Base-by-base conservation (phyloP, 2,797 vertebrate species). In the Gouania willdenowi region DNA sequence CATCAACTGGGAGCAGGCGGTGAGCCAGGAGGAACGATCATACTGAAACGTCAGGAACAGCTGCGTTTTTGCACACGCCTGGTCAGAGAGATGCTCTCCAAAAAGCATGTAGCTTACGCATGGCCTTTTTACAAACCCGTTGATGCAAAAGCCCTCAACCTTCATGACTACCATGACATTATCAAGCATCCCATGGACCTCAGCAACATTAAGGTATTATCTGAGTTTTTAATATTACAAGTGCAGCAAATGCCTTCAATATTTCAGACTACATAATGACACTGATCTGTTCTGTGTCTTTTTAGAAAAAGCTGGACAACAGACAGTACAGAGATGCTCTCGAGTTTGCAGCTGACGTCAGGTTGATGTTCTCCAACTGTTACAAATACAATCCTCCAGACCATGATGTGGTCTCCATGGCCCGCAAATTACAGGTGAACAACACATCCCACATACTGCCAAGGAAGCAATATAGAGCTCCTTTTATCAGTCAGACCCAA, bases 301-400 rank as follows among this genome's bases (percentile, higher is more conserved):
- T 26, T 10, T 33, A 97, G 94, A 88, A 84, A 34, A 97, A 95
- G 77, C 69, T 97, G 77, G 93, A 97, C 69, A 88, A 48, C 63
- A 77, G 89, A 41, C 91, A 93, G 36, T 97, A 95, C 79, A 81
- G 89, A 25, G 92, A 94, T 0, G 87, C 92, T 60, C 91, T 93
- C 82, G 93, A 94, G 40, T 93, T 95, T 51, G 92, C 93, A 3
- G 89, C 92, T 1, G 94, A 96, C 4, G 90, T 96, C 15, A 85
- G 94, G 59, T 78, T 97, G 81, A 96, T 97, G 94, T 97, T 96
- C 77, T 97, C 93, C 49, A 97, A 97, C 75, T 97, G 94, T 83
- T 97, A 96, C 75, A 96, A 96, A 46, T 97, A 97, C 77, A 97
- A 97, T 62, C 94, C 94, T 1, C 93, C 94, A 0, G 93, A 95